These are phyloP conservation scores for Uromys caudimaculatus DNA, from an alignment of 2,797 vertebrate genomes.

Conservation along the genomic window DNA sequence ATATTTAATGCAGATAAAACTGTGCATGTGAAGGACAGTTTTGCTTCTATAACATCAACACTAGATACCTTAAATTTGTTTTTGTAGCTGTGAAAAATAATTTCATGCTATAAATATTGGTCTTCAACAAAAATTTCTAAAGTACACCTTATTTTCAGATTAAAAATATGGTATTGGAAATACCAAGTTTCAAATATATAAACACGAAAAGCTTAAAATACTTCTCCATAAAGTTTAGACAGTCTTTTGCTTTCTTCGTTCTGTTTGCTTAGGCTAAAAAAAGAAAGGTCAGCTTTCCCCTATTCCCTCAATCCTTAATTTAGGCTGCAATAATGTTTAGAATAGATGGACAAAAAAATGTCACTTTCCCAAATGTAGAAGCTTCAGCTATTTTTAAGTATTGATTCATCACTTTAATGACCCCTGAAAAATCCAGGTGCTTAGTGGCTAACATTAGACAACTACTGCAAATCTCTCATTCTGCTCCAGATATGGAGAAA, in stretches of 20 bases:
- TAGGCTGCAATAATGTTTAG: slow-evolving; percentile 66
- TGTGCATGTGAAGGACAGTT: slow-evolving; percentile 18
- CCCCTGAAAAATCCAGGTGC: slow-evolving; percentile 64
- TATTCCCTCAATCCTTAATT: slow-evolving; percentile 47
- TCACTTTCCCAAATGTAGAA: slow-evolving; percentile 58
- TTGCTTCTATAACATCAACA: slow-evolving; percentile 47
- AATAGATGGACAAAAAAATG: slow-evolving; percentile 61
- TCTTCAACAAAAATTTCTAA: slow-evolving; percentile 56
- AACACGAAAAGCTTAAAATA: slow-evolving; percentile 63
- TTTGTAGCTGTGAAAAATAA: slow-evolving; percentile 30
- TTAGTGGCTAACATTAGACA: slow-evolving; percentile 48
- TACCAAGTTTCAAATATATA: slow-evolving; percentile 41
- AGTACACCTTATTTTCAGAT: slow-evolving; percentile 50
- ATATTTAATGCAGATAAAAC: slow-evolving; percentile 56
- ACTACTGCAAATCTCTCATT: background rate
- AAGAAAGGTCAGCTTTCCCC: slow-evolving; percentile 63
- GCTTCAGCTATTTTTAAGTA: slow-evolving; percentile 67
- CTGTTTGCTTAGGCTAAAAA: slow-evolving; percentile 70
- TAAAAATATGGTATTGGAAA: slow-evolving; percentile 53
- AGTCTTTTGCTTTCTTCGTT: slow-evolving; percentile 58
- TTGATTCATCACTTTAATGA: slow-evolving; percentile 48
- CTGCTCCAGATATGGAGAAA: slow-evolving; percentile 54
- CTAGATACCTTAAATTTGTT: slow-evolving; percentile 28
- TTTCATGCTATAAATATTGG: slow-evolving; percentile 38
- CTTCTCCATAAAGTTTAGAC: slow-evolving; percentile 23